Base-by-base conservation (phyloP, 2,113 vertebrate genomes). In the Piprites chloris region DNA sequence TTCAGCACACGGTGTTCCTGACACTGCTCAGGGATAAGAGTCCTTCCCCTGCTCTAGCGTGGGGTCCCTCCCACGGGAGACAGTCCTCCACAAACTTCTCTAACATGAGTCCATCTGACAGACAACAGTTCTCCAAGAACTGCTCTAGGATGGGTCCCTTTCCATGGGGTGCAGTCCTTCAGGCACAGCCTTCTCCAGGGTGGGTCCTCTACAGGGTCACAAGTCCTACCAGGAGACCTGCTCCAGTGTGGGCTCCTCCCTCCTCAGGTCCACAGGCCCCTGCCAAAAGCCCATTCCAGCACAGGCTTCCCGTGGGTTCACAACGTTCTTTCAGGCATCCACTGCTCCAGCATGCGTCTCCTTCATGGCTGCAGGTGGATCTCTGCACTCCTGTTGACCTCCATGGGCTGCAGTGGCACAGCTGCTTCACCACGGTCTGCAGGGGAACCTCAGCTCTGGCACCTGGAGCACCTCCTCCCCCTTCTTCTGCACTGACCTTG, bases 261-360 rank as follows among this genome's bases (percentile, higher is more conserved):
- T 65, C 49, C 35, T 17, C n/a, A 5, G 21, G 6, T 32, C n/a
- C 20, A 41, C 17, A 56, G 58, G n/a, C 22, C 58, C 35, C 26
- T 56, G 26, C 35, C 58, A 65, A n/a, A 28, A 69, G 15, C 39
- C 32, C 42, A 14, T 14, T 66, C 42, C 59, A 58, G 27, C 32
- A 26, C 12, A 18, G 27, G 50, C 18, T 73, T 50, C 53, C 32
- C 17, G 27, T 22, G 65, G 32, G 6, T 18, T 73, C 42, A 56
- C 67, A 50, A 32, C 8, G 26, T 56, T 26, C 11, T 65, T 42
- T 49, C 32, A 44, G 46, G 41, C 3, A 0, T 35, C 35, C 47
- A 26, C 30, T 58, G 21, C 26, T 65, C 41, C 0, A 0, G 17
- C 1, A 0, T 32, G 67, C 21, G 50, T 50, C 32, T 66, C 50